A percentile compares a stretch with the other conserved stretches of the same genome.
Conservation (phyloP, 2,888 invertebrate genomes). For the Sclerodermus sp. region DNA sequence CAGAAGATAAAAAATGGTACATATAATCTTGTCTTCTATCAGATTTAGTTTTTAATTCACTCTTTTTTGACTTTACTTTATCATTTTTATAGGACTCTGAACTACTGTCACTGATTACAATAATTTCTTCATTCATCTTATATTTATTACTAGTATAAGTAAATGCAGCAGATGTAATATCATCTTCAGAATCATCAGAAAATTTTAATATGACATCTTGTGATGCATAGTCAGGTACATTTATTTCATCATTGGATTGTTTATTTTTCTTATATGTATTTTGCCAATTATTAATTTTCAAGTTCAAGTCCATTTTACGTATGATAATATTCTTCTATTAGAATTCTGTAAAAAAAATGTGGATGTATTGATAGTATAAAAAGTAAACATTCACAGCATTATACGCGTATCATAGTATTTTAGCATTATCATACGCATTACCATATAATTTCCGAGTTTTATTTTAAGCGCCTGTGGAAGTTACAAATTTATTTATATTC, state of each 20-base stretch:
- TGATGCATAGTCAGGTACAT: slow-evolving; percentile 16
- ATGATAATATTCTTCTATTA: too few species aligned
- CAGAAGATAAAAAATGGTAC: too few species aligned
- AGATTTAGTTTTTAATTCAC: too few species aligned
- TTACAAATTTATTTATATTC: too few species aligned
- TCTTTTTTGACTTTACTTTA: slow-evolving; percentile 7
- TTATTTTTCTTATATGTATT: not conserved
- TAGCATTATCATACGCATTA: too few species aligned
- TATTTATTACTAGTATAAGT: not conserved
- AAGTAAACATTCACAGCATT: too few species aligned
- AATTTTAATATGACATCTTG: slow-evolving; percentile 33
- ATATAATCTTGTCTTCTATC: too few species aligned
- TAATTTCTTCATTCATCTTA: slow-evolving; percentile 20
- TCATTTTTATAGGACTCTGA: not conserved
- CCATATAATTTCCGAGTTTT: too few species aligned
- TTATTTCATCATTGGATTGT: not conserved
- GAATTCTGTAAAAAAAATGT: too few species aligned
- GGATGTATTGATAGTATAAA: too few species aligned
- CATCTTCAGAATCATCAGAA: slow-evolving; percentile 26
- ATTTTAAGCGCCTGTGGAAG: too few species aligned
- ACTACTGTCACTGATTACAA: slow-evolving; percentile 50
- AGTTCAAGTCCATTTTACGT: not conserved
- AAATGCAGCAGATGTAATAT: slow-evolving; percentile 21
- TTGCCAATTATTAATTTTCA: not conserved
- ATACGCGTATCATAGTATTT: too few species aligned